phyloP scores from a whole-genome alignment of 2,797 vertebrate genomes.

The Aulostomus chinensis region DNA sequence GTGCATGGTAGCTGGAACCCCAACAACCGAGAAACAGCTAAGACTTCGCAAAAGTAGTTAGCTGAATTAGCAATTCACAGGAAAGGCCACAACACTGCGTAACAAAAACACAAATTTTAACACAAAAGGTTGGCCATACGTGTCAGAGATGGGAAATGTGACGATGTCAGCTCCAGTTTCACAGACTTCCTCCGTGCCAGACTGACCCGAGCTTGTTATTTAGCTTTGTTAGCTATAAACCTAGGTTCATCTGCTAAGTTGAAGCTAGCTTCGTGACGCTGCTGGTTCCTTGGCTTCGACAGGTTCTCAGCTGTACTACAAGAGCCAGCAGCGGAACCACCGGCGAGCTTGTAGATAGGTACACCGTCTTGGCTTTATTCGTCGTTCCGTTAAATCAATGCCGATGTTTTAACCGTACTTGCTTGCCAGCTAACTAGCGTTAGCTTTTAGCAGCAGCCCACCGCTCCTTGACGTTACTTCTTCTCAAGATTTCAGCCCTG shows the following conservation, averaged over 20 bases:
- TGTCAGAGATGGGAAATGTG: slow-evolving; percentile 35
- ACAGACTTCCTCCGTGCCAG: slow-evolving; percentile 16
- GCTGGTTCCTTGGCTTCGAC: slow-evolving; percentile 36
- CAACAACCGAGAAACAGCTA: background rate
- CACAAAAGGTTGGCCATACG: slow-evolving; percentile 36
- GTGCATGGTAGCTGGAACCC: background rate
- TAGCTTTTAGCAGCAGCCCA: slow-evolving; percentile 32
- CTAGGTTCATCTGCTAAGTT: slow-evolving; percentile 9
- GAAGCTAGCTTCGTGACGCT: slow-evolving; percentile 29
- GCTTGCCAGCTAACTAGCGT: slow-evolving; percentile 6
- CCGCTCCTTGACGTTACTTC: slow-evolving; percentile 43
- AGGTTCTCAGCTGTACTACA: background rate
- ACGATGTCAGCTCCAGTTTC: slow-evolving; percentile 65
- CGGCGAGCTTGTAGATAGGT: background rate
- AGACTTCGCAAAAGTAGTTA: slow-evolving; percentile 21
- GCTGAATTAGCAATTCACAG: slow-evolving; percentile 7
- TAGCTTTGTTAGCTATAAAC: slow-evolving; percentile 17
- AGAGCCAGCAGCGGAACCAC: background rate
- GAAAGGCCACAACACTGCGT: slow-evolving; percentile 1
- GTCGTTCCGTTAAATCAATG: background rate
- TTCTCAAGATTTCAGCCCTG: slow-evolving; percentile 56
- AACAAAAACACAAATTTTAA: background rate
- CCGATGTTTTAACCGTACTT: background rate
- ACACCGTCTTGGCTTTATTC: background rate
- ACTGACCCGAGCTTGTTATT: slow-evolving; percentile 2